Conservation (phyloP, 2,888 invertebrate species). For the Macrosoma leucophasiata region DNA sequence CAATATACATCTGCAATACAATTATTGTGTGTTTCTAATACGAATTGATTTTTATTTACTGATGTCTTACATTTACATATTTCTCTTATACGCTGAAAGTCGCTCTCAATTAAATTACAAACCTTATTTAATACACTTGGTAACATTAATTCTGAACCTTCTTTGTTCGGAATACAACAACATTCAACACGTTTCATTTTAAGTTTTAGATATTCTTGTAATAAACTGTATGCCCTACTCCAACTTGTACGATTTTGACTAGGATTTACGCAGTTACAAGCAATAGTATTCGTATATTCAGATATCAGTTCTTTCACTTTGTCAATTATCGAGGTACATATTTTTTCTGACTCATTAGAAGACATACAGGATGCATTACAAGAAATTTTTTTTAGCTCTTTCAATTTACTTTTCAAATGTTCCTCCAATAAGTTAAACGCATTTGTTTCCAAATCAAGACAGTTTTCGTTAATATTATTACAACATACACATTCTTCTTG, state of each 20-base stretch:
- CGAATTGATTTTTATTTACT: too few species aligned
- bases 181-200: conserved; percentile 59
- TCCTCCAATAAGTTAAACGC: conserved; percentile 54
- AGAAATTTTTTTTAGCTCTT: conserved; percentile 38
- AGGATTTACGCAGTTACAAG: conserved; percentile 40
- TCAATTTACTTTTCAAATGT: conserved; percentile 48
- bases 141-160: conserved; percentile 34
- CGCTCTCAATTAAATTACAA: conserved; percentile 51
- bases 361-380: conserved; percentile 40
- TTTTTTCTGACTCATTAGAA: conserved; percentile 42
- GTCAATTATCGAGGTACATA: conserved; percentile 42
- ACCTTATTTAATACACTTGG: conserved; percentile 49
- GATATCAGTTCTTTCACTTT: conserved; percentile 53
- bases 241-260: conserved; percentile 42
- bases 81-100: conserved; percentile 53
- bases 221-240: conserved; percentile 53
- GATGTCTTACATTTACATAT: conserved; percentile 37
- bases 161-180: conserved; percentile 34
- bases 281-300: conserved; percentile 38
- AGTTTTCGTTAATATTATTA: conserved; percentile 31
- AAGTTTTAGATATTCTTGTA: conserved; percentile 61
- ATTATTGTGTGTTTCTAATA: too few species aligned
- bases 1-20: too few species aligned
- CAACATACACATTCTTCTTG: conserved; percentile 46
- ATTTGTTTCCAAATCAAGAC: conserved; percentile 58